phyloP scores from a whole-genome alignment of 2,797 vertebrate species.

The Lithobates sylvaticus region DNA sequence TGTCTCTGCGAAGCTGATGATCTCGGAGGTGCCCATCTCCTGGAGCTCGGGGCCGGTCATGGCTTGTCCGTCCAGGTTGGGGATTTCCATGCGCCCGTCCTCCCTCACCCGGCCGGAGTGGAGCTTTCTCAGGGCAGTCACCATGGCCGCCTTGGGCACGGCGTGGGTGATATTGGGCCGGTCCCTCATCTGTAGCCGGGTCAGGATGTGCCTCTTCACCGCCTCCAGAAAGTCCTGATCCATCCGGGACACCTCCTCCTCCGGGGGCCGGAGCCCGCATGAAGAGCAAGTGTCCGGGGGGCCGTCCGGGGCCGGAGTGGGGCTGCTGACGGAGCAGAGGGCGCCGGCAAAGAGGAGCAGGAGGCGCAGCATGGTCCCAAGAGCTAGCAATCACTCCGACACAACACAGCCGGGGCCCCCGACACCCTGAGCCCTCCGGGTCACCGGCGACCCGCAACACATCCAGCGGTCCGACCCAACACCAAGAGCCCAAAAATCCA shows the following conservation, averaged over 20 bases:
- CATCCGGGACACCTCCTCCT: slow-evolving; percentile 84
- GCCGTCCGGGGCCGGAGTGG: slow-evolving; percentile 75
- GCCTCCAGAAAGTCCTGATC: slow-evolving; percentile 94
- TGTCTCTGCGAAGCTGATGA: slow-evolving; percentile 98
- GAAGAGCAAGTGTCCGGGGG: slow-evolving; percentile 89
- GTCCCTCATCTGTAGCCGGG: slow-evolving; percentile 91
- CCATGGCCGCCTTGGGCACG: slow-evolving; percentile 94
- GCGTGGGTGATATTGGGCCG: slow-evolving; percentile 97
- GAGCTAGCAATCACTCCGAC: slow-evolving; percentile 61
- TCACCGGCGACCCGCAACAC: neutral
- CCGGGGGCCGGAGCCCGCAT: slow-evolving; percentile 86
- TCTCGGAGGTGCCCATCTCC: slow-evolving; percentile 89
- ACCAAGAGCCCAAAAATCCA: too few relatives aligned
- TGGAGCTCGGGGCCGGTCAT: slow-evolving; percentile 84
- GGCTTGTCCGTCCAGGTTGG: slow-evolving; percentile 91
- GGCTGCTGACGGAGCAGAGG: slow-evolving; percentile 73
- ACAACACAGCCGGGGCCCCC: slow-evolving; percentile 62
- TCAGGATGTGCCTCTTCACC: slow-evolving; percentile 95
- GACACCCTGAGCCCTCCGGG: slow-evolving; percentile 50
- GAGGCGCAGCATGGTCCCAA: slow-evolving; percentile 72
- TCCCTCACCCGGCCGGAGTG: slow-evolving; percentile 93
- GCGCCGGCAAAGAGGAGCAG: slow-evolving; percentile 72
- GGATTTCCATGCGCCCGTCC: slow-evolving; percentile 95
- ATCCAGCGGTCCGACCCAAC: slow-evolving; percentile 2
- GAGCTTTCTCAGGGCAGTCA: slow-evolving; percentile 94